Evolutionary conservation across 23 tunicate genomes (phyloP).

Genomic region (Botrylloides violaceus): DNA sequence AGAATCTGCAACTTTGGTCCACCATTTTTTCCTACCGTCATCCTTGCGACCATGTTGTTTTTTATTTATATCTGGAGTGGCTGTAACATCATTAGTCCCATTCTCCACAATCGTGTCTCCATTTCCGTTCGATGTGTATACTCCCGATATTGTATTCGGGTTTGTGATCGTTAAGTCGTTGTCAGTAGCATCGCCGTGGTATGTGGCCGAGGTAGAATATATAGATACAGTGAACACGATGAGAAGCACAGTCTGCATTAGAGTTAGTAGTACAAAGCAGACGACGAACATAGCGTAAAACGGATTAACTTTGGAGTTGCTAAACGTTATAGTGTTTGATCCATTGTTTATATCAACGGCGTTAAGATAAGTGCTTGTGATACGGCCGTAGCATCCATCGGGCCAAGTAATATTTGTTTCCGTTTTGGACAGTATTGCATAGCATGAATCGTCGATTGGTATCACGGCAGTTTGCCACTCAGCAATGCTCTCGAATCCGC

Average conservation of each 20-base stretch:
- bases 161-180: background rate
- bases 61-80: background rate
- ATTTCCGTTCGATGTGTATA: background rate
- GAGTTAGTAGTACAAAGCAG: background rate
- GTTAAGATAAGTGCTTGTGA: background rate
- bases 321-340: background rate
- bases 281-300: background rate
- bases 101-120: background rate
- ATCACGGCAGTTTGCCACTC: background rate
- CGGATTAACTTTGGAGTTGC: conserved; percentile 8
- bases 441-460: conserved; percentile 14
- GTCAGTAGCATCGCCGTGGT: background rate
- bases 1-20: background rate
- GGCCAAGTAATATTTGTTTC: conserved; percentile 6
- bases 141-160: background rate
- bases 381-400: conserved; percentile 17
- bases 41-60: background rate
- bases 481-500: conserved; percentile 6
- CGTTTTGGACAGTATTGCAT: background rate
- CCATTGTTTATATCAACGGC: background rate
- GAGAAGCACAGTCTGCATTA: background rate
- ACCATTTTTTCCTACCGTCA: background rate
- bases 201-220: background rate
- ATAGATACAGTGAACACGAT: background rate
- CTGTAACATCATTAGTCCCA: background rate